A percentile compares a stretch with the other conserved stretches of the same genome.
phyloP scores from a whole-genome alignment of 2,888 invertebrate genomes.

The Eucera pruinosa region DNA sequence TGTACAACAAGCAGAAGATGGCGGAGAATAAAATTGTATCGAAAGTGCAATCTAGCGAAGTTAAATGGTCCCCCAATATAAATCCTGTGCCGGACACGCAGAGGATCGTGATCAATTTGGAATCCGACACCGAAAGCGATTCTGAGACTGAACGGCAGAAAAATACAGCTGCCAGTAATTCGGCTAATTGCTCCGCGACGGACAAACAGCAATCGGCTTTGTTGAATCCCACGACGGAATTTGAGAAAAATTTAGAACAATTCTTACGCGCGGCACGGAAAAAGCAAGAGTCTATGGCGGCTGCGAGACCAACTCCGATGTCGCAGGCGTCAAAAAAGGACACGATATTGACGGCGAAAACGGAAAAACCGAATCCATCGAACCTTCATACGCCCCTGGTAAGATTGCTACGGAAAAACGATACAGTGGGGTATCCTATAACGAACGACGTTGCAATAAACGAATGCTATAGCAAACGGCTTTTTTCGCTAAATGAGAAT shows the following conservation, averaged over 20 bases:
- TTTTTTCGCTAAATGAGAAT: too few species aligned
- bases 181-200: conserved; percentile 8
- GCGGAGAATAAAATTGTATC: conserved; percentile 61
- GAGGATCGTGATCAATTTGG: conserved; percentile 78
- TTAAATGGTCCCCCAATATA: conserved; percentile 63
- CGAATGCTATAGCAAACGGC: too few species aligned
- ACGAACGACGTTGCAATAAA: too few species aligned
- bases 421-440: too few species aligned
- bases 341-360: conserved; percentile 30
- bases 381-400: conserved; percentile 72
- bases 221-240: conserved; percentile 75
- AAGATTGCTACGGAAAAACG: conserved; percentile 36
- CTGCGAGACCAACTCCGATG: conserved; percentile 47
- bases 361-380: conserved; percentile 40
- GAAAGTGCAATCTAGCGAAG: conserved; percentile 69
- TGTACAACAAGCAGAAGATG: conserved; percentile 58
- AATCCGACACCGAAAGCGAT: conserved; percentile 80
- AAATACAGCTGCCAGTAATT: neutral
- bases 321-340: conserved; percentile 39
- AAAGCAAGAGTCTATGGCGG: conserved; percentile 76
- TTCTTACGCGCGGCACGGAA: conserved; percentile 80
- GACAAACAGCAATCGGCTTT: conserved; percentile 35
- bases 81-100: conserved; percentile 65
- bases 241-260: conserved; percentile 81
- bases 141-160: conserved; percentile 69